These are phyloP conservation scores for Phenganax subtilis DNA, from an alignment of 92 coral and sea anemone species.

Conservation along the genomic window DNA sequence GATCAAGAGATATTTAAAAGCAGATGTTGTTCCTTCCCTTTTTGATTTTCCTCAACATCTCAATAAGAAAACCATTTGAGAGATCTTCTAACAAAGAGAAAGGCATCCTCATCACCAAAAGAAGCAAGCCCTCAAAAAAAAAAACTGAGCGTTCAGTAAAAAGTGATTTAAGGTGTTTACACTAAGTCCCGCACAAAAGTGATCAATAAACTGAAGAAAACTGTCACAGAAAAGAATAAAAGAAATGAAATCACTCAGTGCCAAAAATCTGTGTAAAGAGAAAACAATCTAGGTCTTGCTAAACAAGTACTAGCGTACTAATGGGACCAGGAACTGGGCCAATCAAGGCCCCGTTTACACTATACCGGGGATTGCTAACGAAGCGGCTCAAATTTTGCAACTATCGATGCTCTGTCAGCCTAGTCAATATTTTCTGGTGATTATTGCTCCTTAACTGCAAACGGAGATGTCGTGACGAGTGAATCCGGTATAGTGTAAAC, in stretches of 20 bases:
- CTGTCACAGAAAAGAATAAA: neutral
- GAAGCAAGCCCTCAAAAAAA: neutral
- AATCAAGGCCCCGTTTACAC: no score
- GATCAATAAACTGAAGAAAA: neutral
- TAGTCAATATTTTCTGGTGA: no score
- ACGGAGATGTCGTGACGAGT: no score
- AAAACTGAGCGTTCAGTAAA: neutral
- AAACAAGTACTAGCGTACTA: neutral
- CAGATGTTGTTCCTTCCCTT: conserved; percentile 6
- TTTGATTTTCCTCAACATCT: conserved; percentile 1
- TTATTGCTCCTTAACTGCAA: no score
- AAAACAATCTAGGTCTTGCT: neutral
- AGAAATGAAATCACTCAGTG: conserved; percentile 18
- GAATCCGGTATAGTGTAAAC: no score
- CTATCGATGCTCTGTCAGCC: no score
- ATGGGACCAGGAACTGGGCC: no score
- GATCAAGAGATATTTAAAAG: neutral
- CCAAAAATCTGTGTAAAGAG: conserved; percentile 8
- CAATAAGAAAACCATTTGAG: neutral
- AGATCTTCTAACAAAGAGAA: neutral
- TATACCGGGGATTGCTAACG: no score
- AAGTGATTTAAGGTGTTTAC: neutral
- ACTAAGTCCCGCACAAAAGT: conserved; percentile 4
- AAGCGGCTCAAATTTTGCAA: no score
- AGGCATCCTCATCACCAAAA: conserved; percentile 7